Conservation (phyloP, 37 sponge, comb jelly and placozoan genomes). For the Agelas oroides region DNA sequence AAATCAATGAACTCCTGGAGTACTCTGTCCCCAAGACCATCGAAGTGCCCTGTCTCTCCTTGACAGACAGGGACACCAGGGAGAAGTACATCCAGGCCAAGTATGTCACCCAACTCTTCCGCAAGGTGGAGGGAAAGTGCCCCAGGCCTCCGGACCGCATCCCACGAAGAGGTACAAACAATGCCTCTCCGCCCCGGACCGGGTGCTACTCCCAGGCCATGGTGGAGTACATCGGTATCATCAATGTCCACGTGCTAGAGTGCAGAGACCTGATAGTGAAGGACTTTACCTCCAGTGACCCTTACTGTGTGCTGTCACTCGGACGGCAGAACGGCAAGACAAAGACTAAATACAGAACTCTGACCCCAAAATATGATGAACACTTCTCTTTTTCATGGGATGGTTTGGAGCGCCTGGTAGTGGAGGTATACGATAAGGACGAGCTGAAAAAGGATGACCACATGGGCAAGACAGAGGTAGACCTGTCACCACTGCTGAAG, state of each 20-base stretch:
- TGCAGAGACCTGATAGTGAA: constrained; percentile 59
- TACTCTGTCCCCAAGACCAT: constrained; percentile 82
- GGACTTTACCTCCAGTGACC: constrained; percentile 75
- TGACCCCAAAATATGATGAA: constrained; percentile 80
- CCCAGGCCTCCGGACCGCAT: constrained; percentile 66
- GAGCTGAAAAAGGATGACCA: constrained; percentile 75
- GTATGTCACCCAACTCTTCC: constrained; percentile 76
- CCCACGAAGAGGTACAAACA: constrained; percentile 5
- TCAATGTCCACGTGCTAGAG: constrained; percentile 66
- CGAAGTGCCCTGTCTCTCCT: constrained; percentile 76
- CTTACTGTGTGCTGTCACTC: constrained; percentile 73
- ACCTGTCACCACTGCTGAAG: constrained; percentile 44
- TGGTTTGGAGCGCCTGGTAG: constrained; percentile 57
- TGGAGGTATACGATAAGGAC: constrained; percentile 85
- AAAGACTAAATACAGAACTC: constrained; percentile 60
- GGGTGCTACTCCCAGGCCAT: constrained; percentile 36
- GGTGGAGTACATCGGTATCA: constrained; percentile 84
- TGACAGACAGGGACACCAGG: constrained; percentile 76
- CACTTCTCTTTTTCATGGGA: constrained; percentile 87
- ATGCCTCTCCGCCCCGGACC: constrained; percentile 5
- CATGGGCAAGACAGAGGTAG: constrained; percentile 69
- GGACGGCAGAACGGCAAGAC: constrained; percentile 77
- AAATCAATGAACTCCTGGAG: constrained; percentile 69
- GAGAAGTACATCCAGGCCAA: constrained; percentile 81
- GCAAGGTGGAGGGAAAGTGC: constrained; percentile 16